phyloP scores from a whole-genome alignment of 1,140 invertebrate genomes.

The Dinoponera quadriceps region DNA sequence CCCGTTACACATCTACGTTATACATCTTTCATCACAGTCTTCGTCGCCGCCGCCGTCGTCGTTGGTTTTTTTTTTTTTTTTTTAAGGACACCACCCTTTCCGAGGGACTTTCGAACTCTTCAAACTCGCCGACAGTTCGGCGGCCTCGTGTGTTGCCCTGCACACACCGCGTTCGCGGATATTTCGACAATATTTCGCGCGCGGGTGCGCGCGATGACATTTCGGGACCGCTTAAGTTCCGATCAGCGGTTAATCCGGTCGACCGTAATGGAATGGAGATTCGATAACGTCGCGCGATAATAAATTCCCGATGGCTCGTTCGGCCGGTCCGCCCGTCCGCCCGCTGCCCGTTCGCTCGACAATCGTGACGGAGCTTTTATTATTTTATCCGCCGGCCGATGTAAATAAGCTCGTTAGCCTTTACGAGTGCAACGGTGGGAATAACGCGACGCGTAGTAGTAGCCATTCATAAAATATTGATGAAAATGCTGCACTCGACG shows the following conservation, averaged over 20 bases:
- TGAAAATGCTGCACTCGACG: conserved; percentile 58
- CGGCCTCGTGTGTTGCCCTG: background rate
- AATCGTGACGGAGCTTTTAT: conserved; percentile 32
- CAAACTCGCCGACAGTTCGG: no score
- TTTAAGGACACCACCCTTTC: conserved; percentile 3
- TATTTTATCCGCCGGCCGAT: conserved; percentile 35
- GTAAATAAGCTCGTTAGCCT: conserved; percentile 36
- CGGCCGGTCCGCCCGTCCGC: no score
- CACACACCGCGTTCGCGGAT: background rate
- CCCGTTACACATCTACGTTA: conserved; percentile 20
- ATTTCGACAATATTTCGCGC: conserved; percentile 3
- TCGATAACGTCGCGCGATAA: conserved; percentile 31
- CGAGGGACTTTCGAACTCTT: background rate
- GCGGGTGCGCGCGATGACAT: background rate
- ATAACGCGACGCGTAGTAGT: conserved; percentile 32
- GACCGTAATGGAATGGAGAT: conserved; percentile 29
- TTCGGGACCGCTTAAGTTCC: background rate
- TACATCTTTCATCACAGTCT: background rate
- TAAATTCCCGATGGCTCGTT: conserved; percentile 30
- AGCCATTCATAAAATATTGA: conserved; percentile 60
- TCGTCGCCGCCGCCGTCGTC: background rate
- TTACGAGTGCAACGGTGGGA: background rate
- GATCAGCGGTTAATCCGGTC: conserved; percentile 36
- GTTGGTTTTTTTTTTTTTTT: background rate
- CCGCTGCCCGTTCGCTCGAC: background rate